Evolutionary conservation across 2,797 vertebrate species (phyloP).

Genomic region (Anomalospiza imberbis): DNA sequence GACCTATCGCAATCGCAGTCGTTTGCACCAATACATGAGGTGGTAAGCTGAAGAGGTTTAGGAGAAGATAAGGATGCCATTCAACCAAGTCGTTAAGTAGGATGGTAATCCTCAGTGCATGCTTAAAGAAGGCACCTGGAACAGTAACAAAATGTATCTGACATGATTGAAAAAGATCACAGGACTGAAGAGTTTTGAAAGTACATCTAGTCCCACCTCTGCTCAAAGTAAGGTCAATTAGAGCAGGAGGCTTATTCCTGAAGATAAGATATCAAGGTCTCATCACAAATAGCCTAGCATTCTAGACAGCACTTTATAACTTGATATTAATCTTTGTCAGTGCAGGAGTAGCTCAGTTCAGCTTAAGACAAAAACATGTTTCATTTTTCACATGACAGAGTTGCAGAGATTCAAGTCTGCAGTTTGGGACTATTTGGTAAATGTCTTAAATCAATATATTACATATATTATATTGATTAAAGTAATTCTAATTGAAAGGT

Average conservation of each 20-base stretch:
- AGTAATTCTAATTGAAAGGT: neutral
- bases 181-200: neutral
- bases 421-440: neutral
- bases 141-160: neutral
- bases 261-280: neutral
- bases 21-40: neutral
- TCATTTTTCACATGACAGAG: neutral
- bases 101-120: neutral
- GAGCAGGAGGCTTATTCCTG: neutral
- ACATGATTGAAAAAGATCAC: neutral
- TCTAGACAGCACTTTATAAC: neutral
- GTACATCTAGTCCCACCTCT: neutral
- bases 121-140: neutral
- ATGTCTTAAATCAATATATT: neutral
- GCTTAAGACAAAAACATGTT: neutral
- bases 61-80: neutral
- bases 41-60: neutral
- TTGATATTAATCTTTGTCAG: neutral
- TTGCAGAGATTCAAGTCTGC: neutral
- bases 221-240: neutral
- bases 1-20: rapidly evolving
- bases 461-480: neutral
- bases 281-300: neutral
- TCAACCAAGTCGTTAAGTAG: neutral
- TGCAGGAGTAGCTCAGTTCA: neutral